Conservation (phyloP, 2,113 vertebrate genomes). For the Sitta europaea region DNA sequence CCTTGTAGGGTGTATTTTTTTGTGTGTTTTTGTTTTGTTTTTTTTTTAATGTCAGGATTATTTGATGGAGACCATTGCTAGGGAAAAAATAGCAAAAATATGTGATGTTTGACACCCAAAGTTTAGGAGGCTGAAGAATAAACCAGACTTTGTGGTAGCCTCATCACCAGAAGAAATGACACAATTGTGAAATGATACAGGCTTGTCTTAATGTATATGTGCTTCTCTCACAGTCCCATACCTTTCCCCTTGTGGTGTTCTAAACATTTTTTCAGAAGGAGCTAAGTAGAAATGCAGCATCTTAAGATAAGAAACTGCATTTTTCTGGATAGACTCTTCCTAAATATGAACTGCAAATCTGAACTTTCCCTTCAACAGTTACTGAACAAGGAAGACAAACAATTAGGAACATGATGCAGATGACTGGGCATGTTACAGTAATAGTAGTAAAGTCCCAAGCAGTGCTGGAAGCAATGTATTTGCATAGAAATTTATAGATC, state of each 20-base stretch:
- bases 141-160: not conserved
- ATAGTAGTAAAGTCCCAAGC: not conserved
- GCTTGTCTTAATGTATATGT: not conserved
- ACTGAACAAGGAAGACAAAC: not conserved
- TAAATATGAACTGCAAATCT: not conserved
- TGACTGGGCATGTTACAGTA: not conserved
- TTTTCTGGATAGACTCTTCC: not conserved
- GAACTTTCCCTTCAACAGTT: not conserved
- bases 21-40: rapidly evolving
- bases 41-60: not conserved
- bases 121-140: not conserved
- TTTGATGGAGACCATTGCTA: not conserved
- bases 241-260: not conserved
- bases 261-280: not conserved
- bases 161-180: not conserved
- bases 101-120: not conserved
- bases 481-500: not conserved
- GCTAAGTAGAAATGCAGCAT: not conserved
- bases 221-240: not conserved
- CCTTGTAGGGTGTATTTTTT: not conserved
- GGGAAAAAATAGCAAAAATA: not conserved
- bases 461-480: not conserved
- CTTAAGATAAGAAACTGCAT: not conserved
- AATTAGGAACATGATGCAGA: not conserved
- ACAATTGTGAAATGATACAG: not conserved